phyloP scores from a whole-genome alignment of 64 coral and sea anemone species.

The Montipora capricornis region DNA sequence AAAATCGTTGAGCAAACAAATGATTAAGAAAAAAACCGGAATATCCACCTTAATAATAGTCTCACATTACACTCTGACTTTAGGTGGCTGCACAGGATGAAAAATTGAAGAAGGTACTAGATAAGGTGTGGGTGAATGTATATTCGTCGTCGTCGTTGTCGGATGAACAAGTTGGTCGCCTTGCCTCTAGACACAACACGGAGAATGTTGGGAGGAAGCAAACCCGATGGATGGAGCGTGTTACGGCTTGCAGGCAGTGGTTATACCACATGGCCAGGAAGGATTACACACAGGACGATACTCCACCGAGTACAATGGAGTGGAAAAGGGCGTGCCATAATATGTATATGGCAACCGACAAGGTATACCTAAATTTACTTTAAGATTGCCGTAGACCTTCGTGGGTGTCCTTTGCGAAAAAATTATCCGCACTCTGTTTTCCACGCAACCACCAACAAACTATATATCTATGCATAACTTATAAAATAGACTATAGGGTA shows the following conservation, averaged over 20 bases:
- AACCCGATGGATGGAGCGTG: conserved; percentile 4
- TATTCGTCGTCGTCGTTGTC: neutral
- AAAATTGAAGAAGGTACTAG: neutral
- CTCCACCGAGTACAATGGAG: neutral
- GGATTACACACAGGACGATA: neutral
- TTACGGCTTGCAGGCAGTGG: conserved; percentile 23
- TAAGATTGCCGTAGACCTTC: too few species aligned
- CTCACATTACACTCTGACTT: neutral
- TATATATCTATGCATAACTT: too few species aligned
- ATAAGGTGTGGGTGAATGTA: neutral
- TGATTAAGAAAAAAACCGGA: too few species aligned
- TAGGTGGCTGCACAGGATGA: neutral
- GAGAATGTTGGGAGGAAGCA: neutral
- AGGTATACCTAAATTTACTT: neutral
- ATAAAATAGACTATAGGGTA: too few species aligned
- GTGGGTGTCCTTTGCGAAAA: neutral
- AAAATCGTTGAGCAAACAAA: too few species aligned
- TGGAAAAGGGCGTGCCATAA: conserved; percentile 46
- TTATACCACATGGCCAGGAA: neutral
- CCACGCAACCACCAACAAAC: too few species aligned
- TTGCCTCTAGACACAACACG: neutral
- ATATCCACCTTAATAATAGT: too few species aligned
- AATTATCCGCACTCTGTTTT: too few species aligned
- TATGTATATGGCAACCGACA: neutral
- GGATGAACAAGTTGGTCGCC: neutral